Conservation (phyloP, 2,113 vertebrate genomes). For the Seriola dumerili region DNA sequence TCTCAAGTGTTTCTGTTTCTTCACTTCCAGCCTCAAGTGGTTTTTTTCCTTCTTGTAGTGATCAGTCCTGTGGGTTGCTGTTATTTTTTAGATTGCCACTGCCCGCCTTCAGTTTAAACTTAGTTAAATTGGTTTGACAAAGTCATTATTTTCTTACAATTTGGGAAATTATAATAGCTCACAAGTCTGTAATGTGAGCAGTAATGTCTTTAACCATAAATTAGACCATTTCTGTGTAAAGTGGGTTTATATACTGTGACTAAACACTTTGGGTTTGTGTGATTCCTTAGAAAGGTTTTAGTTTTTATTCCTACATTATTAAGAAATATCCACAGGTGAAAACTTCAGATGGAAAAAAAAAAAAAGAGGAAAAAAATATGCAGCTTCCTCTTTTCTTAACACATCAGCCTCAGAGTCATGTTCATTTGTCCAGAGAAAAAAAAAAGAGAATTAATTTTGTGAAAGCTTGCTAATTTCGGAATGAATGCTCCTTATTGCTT, state of each 20-base stretch:
- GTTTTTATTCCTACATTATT: neutral
- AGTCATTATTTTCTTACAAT: neutral
- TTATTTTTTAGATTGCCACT: neutral
- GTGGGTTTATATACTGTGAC: neutral
- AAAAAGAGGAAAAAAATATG: neutral
- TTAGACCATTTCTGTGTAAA: neutral
- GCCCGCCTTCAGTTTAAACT: neutral
- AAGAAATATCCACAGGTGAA: neutral
- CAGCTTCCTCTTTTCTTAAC: neutral
- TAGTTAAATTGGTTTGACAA: neutral
- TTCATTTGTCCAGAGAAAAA: constrained; percentile 16
- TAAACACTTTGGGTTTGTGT: neutral
- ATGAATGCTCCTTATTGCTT: constrained; percentile 61
- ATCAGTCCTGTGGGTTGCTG: neutral
- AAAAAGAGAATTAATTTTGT: constrained; percentile 24
- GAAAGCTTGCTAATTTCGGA: constrained; percentile 59
- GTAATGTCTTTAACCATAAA: neutral
- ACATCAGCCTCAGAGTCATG: constrained; percentile 2
- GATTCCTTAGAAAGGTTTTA: neutral
- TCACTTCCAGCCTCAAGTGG: constrained; percentile 10
- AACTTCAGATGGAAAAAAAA: neutral
- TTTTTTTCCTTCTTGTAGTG: neutral
- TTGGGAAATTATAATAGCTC: neutral
- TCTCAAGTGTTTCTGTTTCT: constrained; percentile 35
- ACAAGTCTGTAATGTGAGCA: neutral